These are phyloP conservation scores for Clarias batrachus DNA, from an alignment of 2,113 vertebrate species.

Conservation along the genomic window DNA sequence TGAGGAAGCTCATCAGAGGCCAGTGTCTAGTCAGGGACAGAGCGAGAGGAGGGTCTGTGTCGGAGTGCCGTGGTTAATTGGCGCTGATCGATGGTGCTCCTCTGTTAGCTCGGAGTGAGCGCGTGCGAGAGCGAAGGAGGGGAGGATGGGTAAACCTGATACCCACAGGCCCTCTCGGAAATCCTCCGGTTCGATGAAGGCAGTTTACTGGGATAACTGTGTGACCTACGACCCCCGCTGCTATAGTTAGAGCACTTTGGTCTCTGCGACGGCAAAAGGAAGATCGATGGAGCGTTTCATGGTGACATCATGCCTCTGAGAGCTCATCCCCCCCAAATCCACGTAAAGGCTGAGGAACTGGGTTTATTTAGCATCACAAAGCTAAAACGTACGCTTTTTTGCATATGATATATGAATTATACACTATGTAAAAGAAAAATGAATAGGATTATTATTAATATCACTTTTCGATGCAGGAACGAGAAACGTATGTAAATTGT, in stretches of 20 bases:
- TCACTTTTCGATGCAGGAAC: not conserved
- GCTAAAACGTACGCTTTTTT: not conserved
- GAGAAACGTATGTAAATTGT: not conserved
- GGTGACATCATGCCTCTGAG: slow-evolving; percentile 45
- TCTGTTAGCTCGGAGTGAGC: slow-evolving; percentile 22
- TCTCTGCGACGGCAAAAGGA: slow-evolving; percentile 15
- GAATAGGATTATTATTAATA: not conserved
- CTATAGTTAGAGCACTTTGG: slow-evolving; percentile 44
- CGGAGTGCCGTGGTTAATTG: slow-evolving; percentile 54
- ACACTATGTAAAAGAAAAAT: not conserved
- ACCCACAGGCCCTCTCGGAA: slow-evolving; percentile 43
- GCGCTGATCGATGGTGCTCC: slow-evolving; percentile 47
- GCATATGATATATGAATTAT: not conserved
- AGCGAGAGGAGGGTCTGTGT: slow-evolving; percentile 11
- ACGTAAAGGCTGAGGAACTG: not conserved
- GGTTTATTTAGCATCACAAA: not conserved
- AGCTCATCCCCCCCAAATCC: not conserved
- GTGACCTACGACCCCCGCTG: slow-evolving; percentile 43
- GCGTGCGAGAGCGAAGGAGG: not conserved
- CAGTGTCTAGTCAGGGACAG: slow-evolving; percentile 7
- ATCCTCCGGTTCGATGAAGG: slow-evolving; percentile 25
- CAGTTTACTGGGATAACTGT: slow-evolving; percentile 47
- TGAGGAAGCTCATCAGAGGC: slow-evolving; percentile 12
- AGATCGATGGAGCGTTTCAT: slow-evolving; percentile 29
- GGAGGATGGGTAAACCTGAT: slow-evolving; percentile 44